Conservation (phyloP, 2,113 vertebrate genomes). For the Telmatochromis sp. region DNA sequence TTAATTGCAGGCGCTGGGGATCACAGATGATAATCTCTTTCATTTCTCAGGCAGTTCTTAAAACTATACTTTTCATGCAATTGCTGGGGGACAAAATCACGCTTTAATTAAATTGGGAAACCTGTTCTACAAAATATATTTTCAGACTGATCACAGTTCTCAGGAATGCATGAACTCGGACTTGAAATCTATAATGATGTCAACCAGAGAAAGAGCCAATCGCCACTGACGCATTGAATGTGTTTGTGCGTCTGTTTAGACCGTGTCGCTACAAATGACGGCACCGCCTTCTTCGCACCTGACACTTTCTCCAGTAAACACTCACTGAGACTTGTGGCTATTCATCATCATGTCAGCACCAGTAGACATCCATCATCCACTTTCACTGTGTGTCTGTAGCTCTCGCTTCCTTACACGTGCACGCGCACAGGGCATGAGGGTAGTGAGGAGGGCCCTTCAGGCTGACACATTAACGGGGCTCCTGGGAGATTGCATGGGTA, state of each 20-base stretch:
- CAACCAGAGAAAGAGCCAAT: background rate
- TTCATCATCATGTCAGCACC: conserved; percentile 51
- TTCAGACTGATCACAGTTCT: background rate
- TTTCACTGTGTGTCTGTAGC: background rate
- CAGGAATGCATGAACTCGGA: background rate
- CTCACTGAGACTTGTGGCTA: conserved; percentile 17
- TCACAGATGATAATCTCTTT: background rate
- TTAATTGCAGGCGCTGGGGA: background rate
- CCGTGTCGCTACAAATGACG: conserved; percentile 5
- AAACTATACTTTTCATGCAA: background rate
- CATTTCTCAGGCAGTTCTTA: background rate
- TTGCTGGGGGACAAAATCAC: background rate
- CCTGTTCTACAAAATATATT: background rate
- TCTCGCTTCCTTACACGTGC: background rate
- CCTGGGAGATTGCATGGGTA: background rate
- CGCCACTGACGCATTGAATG: background rate
- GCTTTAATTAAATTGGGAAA: background rate
- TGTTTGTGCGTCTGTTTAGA: background rate
- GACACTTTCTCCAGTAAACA: conserved; percentile 24
- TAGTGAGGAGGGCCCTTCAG: background rate
- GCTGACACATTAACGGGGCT: background rate
- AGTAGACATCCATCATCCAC: conserved; percentile 33
- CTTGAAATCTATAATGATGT: background rate
- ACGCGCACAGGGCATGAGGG: background rate
- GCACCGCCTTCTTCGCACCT: conserved; percentile 7